These are phyloP conservation scores for Stegophylla sp. DNA, from an alignment of 2,888 invertebrate species.

Conservation along the genomic window DNA sequence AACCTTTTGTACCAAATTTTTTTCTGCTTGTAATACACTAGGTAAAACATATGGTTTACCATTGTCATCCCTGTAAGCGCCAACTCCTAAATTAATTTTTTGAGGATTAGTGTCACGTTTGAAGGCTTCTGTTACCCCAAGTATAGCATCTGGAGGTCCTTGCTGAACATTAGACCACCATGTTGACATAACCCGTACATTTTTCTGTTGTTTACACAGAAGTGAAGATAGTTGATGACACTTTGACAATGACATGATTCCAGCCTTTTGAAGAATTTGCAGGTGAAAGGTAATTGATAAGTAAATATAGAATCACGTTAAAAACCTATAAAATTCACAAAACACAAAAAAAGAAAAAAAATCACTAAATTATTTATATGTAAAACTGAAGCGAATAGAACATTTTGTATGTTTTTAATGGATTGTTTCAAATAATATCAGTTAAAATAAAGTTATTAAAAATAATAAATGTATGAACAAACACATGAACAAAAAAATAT, in stretches of 20 bases:
- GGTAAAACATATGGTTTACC: constrained; percentile 95
- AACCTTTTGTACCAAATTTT: constrained; percentile 71
- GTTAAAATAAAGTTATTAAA: no score
- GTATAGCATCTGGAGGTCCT: constrained; percentile 98
- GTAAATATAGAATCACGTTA: constrained; percentile 34
- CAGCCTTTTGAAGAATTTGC: background rate
- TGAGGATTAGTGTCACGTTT: constrained; percentile 87
- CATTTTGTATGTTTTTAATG: background rate
- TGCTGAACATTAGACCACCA: constrained; percentile 90
- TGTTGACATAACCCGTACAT: constrained; percentile 64
- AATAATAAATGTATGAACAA: no score
- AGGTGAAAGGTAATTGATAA: background rate
- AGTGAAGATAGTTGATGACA: constrained; percentile 37
- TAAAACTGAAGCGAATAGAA: background rate
- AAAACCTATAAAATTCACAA: constrained; percentile 53
- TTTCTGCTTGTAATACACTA: constrained; percentile 87
- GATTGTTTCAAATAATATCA: background rate
- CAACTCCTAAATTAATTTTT: constrained; percentile 95
- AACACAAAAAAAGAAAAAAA: constrained; percentile 43
- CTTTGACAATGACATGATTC: constrained; percentile 53
- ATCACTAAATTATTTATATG: constrained; percentile 17
- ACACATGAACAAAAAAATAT: no score
- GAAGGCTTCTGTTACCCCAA: constrained; percentile 96
- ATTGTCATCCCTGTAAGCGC: constrained; percentile 96
- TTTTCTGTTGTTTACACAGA: constrained; percentile 43